Conservation (phyloP, 1,140 invertebrate species). For the Armadillidium nasatum region DNA sequence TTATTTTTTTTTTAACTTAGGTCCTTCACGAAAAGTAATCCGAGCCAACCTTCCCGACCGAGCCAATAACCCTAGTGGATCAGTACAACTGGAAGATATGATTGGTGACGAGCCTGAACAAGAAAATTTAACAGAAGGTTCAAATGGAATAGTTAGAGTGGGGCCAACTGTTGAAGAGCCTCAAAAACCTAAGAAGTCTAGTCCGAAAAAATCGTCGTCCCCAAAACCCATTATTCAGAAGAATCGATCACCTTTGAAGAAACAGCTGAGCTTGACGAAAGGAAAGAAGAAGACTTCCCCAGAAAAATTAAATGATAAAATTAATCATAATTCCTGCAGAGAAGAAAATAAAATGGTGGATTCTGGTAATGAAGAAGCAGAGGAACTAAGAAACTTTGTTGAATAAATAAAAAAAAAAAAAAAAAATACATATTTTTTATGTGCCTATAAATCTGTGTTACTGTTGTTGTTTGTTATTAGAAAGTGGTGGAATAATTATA, state of each 20-base stretch:
- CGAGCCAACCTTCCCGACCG: slow-evolving; percentile 38
- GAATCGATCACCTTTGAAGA: too few species aligned
- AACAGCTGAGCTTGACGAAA: not conserved
- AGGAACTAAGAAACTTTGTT: too few species aligned
- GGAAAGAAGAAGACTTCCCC: not conserved
- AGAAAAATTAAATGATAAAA: not conserved
- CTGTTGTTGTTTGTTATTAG: too few species aligned
- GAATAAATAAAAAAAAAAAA: too few species aligned
- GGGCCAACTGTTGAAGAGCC: too few species aligned
- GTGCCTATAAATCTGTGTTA: too few species aligned
- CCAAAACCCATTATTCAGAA: not conserved
- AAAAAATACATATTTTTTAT: too few species aligned
- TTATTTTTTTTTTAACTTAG: slow-evolving; percentile 16
- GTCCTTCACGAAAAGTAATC: slow-evolving; percentile 38
- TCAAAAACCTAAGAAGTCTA: not conserved
- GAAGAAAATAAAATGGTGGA: not conserved
- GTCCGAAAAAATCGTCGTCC: not conserved
- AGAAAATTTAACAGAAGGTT: slow-evolving; percentile 31
- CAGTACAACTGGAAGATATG: slow-evolving; percentile 42
- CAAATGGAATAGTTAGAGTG: not conserved
- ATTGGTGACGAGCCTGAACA: slow-evolving; percentile 39
- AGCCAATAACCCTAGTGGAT: slow-evolving; percentile 41
- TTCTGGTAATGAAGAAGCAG: not conserved
- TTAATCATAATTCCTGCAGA: not conserved
- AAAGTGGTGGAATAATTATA: too few species aligned